Conservation (phyloP, 2,113 vertebrate genomes). For the Balaenoptera acutorostrata region DNA sequence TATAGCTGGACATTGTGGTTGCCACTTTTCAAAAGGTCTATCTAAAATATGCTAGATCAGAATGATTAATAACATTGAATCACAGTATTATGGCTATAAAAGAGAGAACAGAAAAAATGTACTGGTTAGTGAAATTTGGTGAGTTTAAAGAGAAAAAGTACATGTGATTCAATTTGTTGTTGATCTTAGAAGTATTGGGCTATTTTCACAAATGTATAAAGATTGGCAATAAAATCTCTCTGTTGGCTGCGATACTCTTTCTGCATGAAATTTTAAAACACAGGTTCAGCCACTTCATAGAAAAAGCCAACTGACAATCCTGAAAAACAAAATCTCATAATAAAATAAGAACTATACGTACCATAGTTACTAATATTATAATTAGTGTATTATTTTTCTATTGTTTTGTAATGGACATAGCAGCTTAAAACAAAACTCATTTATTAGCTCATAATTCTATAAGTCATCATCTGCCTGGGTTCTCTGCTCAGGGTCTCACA, state of each 20-base stretch:
- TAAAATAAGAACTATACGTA: not conserved
- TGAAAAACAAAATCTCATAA: not conserved
- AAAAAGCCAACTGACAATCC: not conserved
- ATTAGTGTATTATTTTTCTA: not conserved
- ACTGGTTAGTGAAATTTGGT: slow-evolving; percentile 53
- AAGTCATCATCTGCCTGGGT: not conserved
- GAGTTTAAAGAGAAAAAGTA: slow-evolving; percentile 36
- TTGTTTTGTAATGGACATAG: not conserved
- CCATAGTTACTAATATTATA: not conserved
- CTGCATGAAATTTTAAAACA: slow-evolving; percentile 22
- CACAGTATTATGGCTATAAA: slow-evolving; percentile 53
- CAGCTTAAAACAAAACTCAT: not conserved
- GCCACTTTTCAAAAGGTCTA: slow-evolving; percentile 69
- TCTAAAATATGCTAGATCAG: slow-evolving; percentile 68
- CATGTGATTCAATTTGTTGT: not conserved
- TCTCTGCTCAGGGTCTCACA: not conserved
- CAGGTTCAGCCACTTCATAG: not conserved
- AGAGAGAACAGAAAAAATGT: not conserved
- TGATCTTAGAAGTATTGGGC: slow-evolving; percentile 43
- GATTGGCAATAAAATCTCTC: not conserved
- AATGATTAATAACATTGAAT: slow-evolving; percentile 76
- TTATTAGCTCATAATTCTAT: not conserved
- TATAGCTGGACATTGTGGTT: slow-evolving; percentile 64
- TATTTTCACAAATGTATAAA: slow-evolving; percentile 45
- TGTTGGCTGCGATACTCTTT: not conserved